A percentile compares a stretch with the other conserved stretches of the same genome.
These are phyloP conservation scores for Leptodactylus fallax DNA, from an alignment of 2,797 vertebrate species.

Conservation along the genomic window DNA sequence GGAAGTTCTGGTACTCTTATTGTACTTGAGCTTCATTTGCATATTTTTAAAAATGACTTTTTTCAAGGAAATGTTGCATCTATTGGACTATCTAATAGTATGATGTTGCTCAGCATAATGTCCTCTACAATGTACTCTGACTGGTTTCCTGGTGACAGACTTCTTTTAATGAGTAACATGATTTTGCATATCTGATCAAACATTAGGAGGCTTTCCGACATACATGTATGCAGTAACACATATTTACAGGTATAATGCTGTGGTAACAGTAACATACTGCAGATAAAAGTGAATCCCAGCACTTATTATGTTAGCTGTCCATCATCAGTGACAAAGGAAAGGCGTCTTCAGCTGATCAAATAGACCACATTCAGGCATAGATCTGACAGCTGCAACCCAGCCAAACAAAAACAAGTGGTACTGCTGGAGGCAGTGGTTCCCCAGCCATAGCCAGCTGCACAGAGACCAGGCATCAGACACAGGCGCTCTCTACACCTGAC, in stretches of 20 bases:
- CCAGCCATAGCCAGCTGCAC: conserved; percentile 12
- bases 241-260: background rate
- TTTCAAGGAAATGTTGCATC: too few species aligned
- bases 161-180: background rate
- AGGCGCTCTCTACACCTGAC: background rate
- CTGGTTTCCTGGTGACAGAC: background rate
- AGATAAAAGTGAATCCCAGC: conserved; percentile 22
- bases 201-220: background rate
- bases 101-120: background rate
- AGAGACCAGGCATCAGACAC: conserved; percentile 24
- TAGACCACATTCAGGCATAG: conserved; percentile 31
- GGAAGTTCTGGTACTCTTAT: too few species aligned
- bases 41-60: too few species aligned
- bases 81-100: too few species aligned
- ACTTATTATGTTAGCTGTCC: conserved; percentile 37
- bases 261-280: background rate
- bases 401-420: conserved; percentile 27
- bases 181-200: background rate
- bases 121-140: too few species aligned
- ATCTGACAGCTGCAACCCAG: conserved; percentile 40
- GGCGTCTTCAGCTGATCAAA: conserved; percentile 36
- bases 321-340: conserved; percentile 49
- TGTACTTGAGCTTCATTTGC: too few species aligned
- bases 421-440: conserved; percentile 8
- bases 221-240: background rate